Base-by-base conservation (phyloP, 2,888 invertebrate species). In the Tenthredo livida region DNA sequence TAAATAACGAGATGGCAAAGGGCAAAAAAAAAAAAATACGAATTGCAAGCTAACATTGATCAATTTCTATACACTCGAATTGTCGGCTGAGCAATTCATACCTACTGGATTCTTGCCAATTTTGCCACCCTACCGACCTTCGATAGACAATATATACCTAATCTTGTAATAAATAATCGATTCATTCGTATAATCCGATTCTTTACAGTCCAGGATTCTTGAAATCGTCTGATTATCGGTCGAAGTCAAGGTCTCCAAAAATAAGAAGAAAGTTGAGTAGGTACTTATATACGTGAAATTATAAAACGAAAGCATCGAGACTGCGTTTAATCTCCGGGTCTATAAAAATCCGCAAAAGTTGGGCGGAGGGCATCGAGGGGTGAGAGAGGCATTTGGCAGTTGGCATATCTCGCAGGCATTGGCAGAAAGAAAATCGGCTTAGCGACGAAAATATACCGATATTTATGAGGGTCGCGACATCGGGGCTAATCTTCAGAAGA, bases 391-490 rank as follows among this genome's bases (percentile, higher is more conserved):
- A 90, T 92, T 92, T 90, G 92, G 91, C 92, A 92, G 89, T 89
- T 90, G 89, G 89, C 88, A 90, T 89, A 90, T 90, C 92, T 92
- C 90, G 91, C 91, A 91, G 90, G 87, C 91, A 92, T 91, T 90
- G 89, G 90, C 90, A 90, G 90, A 91, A 91, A 93, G 91, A 90
- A 92, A 93, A 93, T 93, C 93, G 93, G 93, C 93, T 93, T 93
- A 93, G 90, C 90, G 88, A 89, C 90, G 90, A 91, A 92, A 92
- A 93, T 92, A 92, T 92, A 91, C 92, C 89, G 91, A 92, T 93
- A 93, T 93, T 93, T 93, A 93, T 93, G 92, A 93, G 92, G 92
- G 93, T 92, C 92, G 92, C 90, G 91, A 92, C 92, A 92, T 92
- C 89, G 89, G 89, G 89, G 90, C 92, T 93, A 93, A 93, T 93